phyloP scores from a whole-genome alignment of 2,113 vertebrate species.

The Patagioenas fasciata region DNA sequence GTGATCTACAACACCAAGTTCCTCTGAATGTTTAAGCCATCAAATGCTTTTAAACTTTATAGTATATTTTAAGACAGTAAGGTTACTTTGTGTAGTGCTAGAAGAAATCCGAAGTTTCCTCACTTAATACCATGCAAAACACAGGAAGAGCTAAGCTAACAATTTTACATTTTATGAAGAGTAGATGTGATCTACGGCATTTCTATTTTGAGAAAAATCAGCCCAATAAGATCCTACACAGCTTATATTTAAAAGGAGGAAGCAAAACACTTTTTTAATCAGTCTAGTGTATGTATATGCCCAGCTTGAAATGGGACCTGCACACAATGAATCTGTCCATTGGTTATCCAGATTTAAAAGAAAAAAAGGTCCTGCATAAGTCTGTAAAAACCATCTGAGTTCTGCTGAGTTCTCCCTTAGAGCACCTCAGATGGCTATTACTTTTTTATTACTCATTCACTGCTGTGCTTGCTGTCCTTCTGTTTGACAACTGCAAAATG shows the following conservation, averaged over 20 bases:
- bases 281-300: not conserved
- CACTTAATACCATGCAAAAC: not conserved
- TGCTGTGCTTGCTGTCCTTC: not conserved
- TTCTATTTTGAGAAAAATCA: not conserved
- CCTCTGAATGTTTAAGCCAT: not conserved
- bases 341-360: not conserved
- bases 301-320: not conserved
- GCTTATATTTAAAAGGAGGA: not conserved
- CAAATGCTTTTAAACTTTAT: constrained; percentile 36
- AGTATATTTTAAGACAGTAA: not conserved
- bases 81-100: not conserved
- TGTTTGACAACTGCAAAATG: not conserved
- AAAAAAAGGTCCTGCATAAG: not conserved
- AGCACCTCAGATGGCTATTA: not conserved
- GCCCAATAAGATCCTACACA: not conserved
- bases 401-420: not conserved
- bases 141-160: not conserved
- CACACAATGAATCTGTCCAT: not conserved
- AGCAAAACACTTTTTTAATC: not conserved
- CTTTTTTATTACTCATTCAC: not conserved
- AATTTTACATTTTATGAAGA: not conserved
- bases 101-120: not conserved
- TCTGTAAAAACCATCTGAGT: not conserved
- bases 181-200: not conserved
- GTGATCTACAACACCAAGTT: constrained; percentile 1